Conservation (phyloP, 1,140 invertebrate species). For the Scaptodrosophila lebanonensis region DNA sequence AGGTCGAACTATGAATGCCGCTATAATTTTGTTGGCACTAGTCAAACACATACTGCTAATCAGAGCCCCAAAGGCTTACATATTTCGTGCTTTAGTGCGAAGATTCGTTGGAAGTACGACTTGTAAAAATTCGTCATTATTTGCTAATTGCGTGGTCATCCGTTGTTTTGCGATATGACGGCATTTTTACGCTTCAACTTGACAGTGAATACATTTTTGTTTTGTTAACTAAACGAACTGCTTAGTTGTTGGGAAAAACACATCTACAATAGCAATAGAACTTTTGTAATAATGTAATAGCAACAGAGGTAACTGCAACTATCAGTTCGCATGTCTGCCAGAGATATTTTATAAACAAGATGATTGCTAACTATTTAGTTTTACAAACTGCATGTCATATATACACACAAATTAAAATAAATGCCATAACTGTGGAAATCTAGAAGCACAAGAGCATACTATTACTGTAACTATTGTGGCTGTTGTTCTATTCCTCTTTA, state of each 20-base stretch:
- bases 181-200: slow-evolving; percentile 25
- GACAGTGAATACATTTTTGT: slow-evolving; percentile 38
- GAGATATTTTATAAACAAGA: too few relatives aligned
- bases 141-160: background rate
- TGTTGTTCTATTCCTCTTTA: too few relatives aligned
- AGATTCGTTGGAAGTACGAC: too few relatives aligned
- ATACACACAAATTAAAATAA: slow-evolving; percentile 40
- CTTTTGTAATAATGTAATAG: too few relatives aligned
- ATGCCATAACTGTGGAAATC: slow-evolving; percentile 29
- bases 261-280: slow-evolving; percentile 13
- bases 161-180: slow-evolving; percentile 36
- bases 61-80: too few relatives aligned
- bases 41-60: too few relatives aligned
- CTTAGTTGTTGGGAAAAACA: slow-evolving; percentile 6
- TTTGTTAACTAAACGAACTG: slow-evolving; percentile 5
- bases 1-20: slow-evolving; percentile 31
- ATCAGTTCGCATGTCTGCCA: too few relatives aligned
- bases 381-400: slow-evolving; percentile 49
- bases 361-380: slow-evolving; percentile 39
- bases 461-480: too few relatives aligned
- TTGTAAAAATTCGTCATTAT: too few relatives aligned
- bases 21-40: too few relatives aligned
- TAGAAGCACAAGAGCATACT: slow-evolving; percentile 20
- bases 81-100: too few relatives aligned
- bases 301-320: too few relatives aligned